A percentile compares a stretch with the other conserved stretches of the same genome.
Conservation (phyloP, 2,113 vertebrate species). For the Lycaon pictus region DNA sequence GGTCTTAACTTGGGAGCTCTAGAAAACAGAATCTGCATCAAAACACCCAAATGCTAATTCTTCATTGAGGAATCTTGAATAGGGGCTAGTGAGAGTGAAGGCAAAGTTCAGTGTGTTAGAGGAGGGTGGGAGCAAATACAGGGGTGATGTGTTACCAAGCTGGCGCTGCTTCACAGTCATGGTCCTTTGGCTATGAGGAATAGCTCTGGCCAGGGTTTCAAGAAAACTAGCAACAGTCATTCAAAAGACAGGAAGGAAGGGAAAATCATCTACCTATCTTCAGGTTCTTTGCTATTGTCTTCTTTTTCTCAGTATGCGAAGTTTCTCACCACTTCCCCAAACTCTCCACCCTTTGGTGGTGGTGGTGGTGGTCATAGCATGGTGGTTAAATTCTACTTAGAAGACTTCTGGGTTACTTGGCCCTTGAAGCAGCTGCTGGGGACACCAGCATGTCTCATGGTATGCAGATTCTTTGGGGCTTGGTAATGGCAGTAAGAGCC, state of each 20-base stretch:
- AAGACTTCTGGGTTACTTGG: background rate
- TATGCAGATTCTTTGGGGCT: background rate
- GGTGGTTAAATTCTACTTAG: background rate
- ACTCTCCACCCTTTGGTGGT: background rate
- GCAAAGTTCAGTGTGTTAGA: background rate
- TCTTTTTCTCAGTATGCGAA: background rate
- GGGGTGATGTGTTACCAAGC: fast-evolving
- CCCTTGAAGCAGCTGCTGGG: background rate
- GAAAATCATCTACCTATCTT: background rate
- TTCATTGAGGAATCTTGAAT: background rate
- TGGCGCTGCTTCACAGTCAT: background rate
- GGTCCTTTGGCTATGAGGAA: background rate
- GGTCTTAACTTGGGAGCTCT: background rate
- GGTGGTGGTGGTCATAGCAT: background rate
- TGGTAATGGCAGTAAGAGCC: background rate
- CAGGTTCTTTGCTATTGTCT: background rate
- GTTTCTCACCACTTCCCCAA: too few relatives aligned
- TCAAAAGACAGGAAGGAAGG: background rate
- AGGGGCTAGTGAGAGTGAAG: background rate
- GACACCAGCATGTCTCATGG: background rate
- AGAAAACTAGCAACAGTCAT: background rate
- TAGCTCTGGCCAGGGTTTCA: background rate
- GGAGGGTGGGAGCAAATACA: background rate
- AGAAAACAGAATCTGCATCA: background rate
- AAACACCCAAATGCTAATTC: background rate